phyloP scores from a whole-genome alignment of 2,888 invertebrate species.

The Euplagia quadripunctaria region DNA sequence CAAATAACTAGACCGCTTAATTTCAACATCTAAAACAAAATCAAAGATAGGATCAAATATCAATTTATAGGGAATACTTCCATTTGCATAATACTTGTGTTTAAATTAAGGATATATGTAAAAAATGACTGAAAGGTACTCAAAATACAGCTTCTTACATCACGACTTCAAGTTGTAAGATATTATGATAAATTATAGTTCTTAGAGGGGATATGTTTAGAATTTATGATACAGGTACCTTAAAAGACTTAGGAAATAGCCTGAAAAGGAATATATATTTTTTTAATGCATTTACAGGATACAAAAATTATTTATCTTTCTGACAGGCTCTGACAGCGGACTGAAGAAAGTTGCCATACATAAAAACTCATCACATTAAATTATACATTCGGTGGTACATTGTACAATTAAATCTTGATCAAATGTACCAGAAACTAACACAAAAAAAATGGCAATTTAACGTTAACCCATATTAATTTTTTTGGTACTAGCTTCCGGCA shows the following conservation, averaged over 20 bases:
- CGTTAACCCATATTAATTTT: no score
- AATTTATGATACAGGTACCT: slow-evolving; percentile 38
- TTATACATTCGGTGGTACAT: no score
- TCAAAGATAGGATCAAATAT: slow-evolving; percentile 23
- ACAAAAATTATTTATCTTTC: slow-evolving; percentile 63
- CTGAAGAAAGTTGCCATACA: background rate
- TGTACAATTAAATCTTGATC: no score
- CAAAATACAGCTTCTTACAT: slow-evolving; percentile 75
- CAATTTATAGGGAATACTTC: slow-evolving; percentile 10
- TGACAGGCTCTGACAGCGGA: slow-evolving; percentile 56
- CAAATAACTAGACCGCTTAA: slow-evolving; percentile 81
- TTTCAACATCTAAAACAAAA: slow-evolving; percentile 81
- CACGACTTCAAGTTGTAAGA: slow-evolving; percentile 55
- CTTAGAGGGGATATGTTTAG: background rate
- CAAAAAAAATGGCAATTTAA: no score
- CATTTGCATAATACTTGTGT: background rate
- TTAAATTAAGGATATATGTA: slow-evolving; percentile 6
- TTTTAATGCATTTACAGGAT: slow-evolving; percentile 63
- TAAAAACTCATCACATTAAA: background rate
- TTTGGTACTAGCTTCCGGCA: no score
- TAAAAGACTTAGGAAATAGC: slow-evolving; percentile 27
- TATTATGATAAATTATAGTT: background rate
- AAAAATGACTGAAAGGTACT: slow-evolving; percentile 39
- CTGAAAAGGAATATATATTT: slow-evolving; percentile 36
- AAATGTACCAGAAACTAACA: no score